Evolutionary conservation across 2,113 vertebrate genomes (phyloP).

Genomic region (Trinectes maculatus): DNA sequence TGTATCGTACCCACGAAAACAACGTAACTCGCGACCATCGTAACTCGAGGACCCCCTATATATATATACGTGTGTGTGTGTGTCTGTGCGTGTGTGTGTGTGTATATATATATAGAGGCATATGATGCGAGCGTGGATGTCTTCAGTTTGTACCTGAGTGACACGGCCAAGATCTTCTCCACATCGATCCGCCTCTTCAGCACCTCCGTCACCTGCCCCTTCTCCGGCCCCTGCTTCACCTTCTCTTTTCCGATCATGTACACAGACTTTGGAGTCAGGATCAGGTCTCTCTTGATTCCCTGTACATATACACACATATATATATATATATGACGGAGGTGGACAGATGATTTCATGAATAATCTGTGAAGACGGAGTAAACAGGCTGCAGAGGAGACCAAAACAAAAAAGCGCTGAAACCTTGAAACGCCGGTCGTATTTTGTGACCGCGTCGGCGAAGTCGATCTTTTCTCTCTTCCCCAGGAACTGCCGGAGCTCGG

Average conservation of each 20-base stretch:
- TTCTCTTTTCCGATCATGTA: conserved; percentile 97
- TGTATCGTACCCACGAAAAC: too few species aligned
- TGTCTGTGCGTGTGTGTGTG: too few species aligned
- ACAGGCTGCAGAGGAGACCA: not conserved
- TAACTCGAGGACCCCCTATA: too few species aligned
- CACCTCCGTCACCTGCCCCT: conserved; percentile 93
- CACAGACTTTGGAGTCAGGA: conserved; percentile 92
- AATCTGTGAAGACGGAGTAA: too few species aligned
- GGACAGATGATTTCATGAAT: too few species aligned
- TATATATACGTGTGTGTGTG: too few species aligned
- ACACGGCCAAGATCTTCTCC: conserved; percentile 91
- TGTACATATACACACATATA: conserved; percentile 71
- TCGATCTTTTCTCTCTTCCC: conserved; percentile 96
- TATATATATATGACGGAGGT: too few species aligned
- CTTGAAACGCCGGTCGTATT: conserved; percentile 95
- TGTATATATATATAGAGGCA: too few species aligned
- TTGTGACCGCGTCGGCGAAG: conserved; percentile 94
- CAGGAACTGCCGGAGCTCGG: conserved; percentile 93
- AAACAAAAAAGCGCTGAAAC: conserved; percentile 78
- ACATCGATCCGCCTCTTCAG: conserved; percentile 91
- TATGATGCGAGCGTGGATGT: not conserved
- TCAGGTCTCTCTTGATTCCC: conserved; percentile 93
- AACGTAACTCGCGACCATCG: too few species aligned
- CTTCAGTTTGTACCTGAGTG: conserved; percentile 86
- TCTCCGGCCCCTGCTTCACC: conserved; percentile 94